Base-by-base conservation (phyloP, 2,797 vertebrate genomes). In the Novumbra hubbsi region DNA sequence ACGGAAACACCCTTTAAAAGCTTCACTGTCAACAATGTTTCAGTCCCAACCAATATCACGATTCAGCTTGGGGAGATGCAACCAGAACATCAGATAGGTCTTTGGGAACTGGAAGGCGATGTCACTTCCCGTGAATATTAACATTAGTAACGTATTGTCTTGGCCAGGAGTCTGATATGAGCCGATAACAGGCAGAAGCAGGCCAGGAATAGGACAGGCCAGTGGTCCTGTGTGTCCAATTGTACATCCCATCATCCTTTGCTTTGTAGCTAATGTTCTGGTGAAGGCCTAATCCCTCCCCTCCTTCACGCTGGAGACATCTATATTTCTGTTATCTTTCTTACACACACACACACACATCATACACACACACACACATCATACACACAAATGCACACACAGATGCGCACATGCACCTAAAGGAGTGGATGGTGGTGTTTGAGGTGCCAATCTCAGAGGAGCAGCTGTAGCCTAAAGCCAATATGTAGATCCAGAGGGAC, bases 381-480 rank as follows among this genome's bases (percentile, higher is more conserved):
- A 65, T 52, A 73, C 76, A 73, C n/a, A 49, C 70, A 74, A n/a
- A 70, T 30, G 68, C 27, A 77, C 60, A 66, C 60, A 75, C 75
- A 73, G 16, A 48, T 76, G 64, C 28, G n/a, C 28, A 50, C 64
- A 68, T 30, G 17, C 49, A 71, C 28, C 21, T 50, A 34, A 81
- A 57, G 85, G 84, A 32, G 72, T 74, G 11, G 67, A 85, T 32
- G 78, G 76, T n/a, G 78, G 87, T 73, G 87, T 91, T 91, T 92
- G 89, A 91, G 89, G 89, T 88, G 80, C 81, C 91, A 91, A 91
- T 91, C 90, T 91, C 90, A 78, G 78, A 88, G 87, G 88, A 91
- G 86, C 90, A 92, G 91, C 88, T 91, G 90, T 92, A 92, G 90
- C 91, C 91, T 90, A 89, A 89, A 92, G 91, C 91, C 90, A 90